Base-by-base conservation (phyloP, 2,113 vertebrate species). In the Xyrauchen texanus region DNA sequence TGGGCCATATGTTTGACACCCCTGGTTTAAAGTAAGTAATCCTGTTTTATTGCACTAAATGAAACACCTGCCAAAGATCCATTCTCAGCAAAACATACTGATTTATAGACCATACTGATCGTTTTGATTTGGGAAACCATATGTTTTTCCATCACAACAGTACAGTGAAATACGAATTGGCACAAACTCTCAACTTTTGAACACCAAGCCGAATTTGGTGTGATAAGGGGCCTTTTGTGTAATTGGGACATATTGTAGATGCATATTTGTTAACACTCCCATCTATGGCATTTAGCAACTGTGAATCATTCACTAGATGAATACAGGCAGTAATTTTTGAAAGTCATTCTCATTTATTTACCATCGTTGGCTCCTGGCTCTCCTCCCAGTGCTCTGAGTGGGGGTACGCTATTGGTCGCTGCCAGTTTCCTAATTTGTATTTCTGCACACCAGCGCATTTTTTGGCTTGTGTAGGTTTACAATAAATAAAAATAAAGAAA, bases 321-420 rank as follows among this genome's bases (percentile, higher is more conserved):
- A 62, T 7, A 60, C 7, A 42, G 45, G 34, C 68, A 64, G 73
- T 66, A 21, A 80, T 82, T 65, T 80, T 62, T 52, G 21, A 66
- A 45, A 34, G 63, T 55, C 51, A 57, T 77, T 77, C 61, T 76
- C 51, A 76, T 86, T 76, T 81, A 68, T 84, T 79, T 82, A 65
- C 75, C 44, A 52, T 68, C 15, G 44, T 72, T 82, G 62, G 75
- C 68, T 77, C 4, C 61, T 82, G 85, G 81, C 83, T 15, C 13
- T 13, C 16, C 10, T 84, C 85, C 82, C 51, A 6, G 70, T 45
- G 8, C 49, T 51, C 34, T 21, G 57, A 68, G 60, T 5, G 58
- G n/a, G 10, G 58, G 12, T 3, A 55, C 10, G n/a, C 67, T 7
- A 67, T 45, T 47, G 76, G 47, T 42, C n/a, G 8, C 47, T 77